A percentile compares a stretch with the other conserved stretches of the same genome.
These are phyloP conservation scores for Polypterus bichir DNA, from an alignment of 2,113 vertebrate species.

Conservation along the genomic window DNA sequence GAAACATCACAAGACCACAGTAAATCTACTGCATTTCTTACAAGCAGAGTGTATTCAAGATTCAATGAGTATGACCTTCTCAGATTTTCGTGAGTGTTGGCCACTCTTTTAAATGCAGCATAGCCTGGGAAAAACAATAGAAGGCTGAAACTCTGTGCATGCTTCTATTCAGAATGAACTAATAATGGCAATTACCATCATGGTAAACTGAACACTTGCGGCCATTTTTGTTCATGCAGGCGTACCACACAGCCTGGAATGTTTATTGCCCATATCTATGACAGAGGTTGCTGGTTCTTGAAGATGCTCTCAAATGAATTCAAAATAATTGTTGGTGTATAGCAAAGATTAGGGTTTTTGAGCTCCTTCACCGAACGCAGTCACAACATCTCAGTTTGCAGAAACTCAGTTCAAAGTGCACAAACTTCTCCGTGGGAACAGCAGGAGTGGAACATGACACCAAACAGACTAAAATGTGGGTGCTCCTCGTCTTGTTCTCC, in stretches of 20 bases:
- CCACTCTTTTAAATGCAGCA: too few species aligned
- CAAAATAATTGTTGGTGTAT: constrained; percentile 70
- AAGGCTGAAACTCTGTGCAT: too few species aligned
- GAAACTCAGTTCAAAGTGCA: constrained; percentile 70
- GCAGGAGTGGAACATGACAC: neutral
- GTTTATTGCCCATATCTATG: constrained; percentile 63
- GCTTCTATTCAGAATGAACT: too few species aligned
- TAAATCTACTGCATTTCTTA: too few species aligned
- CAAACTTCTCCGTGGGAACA: constrained; percentile 63
- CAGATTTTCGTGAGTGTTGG: too few species aligned
- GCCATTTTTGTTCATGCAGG: neutral
- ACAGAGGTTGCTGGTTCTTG: constrained; percentile 61
- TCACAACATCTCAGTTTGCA: constrained; percentile 67
- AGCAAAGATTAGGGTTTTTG: constrained; percentile 74
- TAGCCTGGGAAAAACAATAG: too few species aligned
- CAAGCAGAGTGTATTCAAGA: too few species aligned
- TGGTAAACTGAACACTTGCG: too few species aligned
- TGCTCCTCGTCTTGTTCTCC: too few species aligned
- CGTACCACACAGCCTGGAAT: constrained; percentile 60
- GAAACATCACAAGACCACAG: too few species aligned
- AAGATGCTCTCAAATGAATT: constrained; percentile 38
- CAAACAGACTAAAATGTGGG: neutral
- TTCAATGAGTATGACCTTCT: too few species aligned
- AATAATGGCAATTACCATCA: too few species aligned
- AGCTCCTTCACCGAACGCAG: constrained; percentile 73